A percentile compares a stretch with the other conserved stretches of the same genome.
Conservation (phyloP, 2,113 vertebrate species). For the Canis aureus region DNA sequence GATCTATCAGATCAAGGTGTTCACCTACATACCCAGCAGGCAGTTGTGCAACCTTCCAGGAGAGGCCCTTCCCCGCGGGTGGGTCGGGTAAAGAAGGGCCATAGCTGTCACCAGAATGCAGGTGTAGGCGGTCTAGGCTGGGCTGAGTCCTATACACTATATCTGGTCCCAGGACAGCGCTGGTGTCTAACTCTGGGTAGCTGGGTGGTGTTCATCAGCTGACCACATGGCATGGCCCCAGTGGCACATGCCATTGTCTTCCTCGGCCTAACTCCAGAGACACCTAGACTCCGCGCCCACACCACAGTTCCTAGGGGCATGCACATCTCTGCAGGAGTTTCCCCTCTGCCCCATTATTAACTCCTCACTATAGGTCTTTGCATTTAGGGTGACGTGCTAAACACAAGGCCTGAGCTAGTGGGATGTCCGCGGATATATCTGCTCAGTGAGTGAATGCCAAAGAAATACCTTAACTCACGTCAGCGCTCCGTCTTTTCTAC, state of each 20-base stretch:
- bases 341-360: rapidly evolving
- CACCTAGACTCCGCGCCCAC: rapidly evolving
- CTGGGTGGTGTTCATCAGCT: rapidly evolving
- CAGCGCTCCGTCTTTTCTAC: background rate
- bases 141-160: rapidly evolving
- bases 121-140: rapidly evolving
- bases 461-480: too few species aligned
- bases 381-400: background rate
- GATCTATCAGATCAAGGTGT: rapidly evolving
- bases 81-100: background rate
- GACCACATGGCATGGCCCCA: too few species aligned
- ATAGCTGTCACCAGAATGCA: rapidly evolving
- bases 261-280: background rate
- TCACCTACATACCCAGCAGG: too few species aligned
- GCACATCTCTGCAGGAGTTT: rapidly evolving
- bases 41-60: rapidly evolving
- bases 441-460: rapidly evolving
- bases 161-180: rapidly evolving
- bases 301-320: rapidly evolving
- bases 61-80: rapidly evolving
- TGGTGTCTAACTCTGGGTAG: rapidly evolving
- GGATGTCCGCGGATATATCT: background rate
- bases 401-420: rapidly evolving
- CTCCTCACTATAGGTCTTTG: rapidly evolving
- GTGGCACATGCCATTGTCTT: rapidly evolving